Conservation (phyloP, 1,140 invertebrate species). For the Riptortus pedestris region DNA sequence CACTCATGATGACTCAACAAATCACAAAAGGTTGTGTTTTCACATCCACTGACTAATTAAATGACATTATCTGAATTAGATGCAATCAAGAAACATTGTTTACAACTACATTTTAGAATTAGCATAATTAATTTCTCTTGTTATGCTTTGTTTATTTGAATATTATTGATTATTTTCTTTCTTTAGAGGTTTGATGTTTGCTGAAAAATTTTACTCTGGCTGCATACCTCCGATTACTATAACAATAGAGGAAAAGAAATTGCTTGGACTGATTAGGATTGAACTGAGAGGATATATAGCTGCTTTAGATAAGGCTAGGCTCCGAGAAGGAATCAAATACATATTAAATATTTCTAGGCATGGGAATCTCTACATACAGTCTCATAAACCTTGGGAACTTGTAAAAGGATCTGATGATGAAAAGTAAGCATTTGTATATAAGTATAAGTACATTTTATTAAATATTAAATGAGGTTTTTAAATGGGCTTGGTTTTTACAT, state of each 20-base stretch:
- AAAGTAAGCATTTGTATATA: conserved; percentile 49
- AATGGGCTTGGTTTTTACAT: not conserved
- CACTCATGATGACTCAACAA: too few relatives aligned
- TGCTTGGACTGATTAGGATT: conserved; percentile 71
- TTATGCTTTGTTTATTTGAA: too few relatives aligned
- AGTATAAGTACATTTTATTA: not conserved
- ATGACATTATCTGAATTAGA: too few relatives aligned
- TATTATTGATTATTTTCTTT: not conserved
- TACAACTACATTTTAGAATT: too few relatives aligned
- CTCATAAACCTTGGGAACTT: conserved; percentile 86
- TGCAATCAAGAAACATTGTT: too few relatives aligned
- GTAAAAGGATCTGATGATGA: conserved; percentile 71
- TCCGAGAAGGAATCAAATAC: conserved; percentile 77
- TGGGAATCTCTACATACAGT: conserved; percentile 95
- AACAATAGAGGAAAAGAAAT: conserved; percentile 55
- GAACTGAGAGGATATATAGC: conserved; percentile 70
- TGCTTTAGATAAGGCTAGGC: conserved; percentile 68
- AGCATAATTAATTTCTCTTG: too few relatives aligned
- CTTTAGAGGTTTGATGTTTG: conserved; percentile 72
- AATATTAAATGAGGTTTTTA: not conserved
- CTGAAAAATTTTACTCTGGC: conserved; percentile 73
- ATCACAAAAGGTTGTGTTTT: too few relatives aligned
- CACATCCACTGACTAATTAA: too few relatives aligned
- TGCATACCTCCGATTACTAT: conserved; percentile 61
- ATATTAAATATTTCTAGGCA: conserved; percentile 80